Evolutionary conservation across 2,113 vertebrate genomes (phyloP), one percentile per base, ranked within the genome.

Genomic region (Muscicapa adusta): DNA sequence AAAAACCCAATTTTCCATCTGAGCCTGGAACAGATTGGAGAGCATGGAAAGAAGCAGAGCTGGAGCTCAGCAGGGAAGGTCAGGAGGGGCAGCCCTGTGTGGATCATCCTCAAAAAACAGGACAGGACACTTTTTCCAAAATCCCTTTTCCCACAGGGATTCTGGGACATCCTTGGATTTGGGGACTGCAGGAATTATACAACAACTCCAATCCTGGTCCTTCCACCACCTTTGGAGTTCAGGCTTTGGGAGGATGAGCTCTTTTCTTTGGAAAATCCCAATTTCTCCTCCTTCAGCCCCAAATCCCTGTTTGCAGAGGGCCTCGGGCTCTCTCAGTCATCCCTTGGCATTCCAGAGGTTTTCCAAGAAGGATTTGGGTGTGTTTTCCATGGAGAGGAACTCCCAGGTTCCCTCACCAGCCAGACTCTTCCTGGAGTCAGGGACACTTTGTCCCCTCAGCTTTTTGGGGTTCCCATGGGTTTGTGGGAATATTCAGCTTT

Each of bases 1-100:
- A 7, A 75, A 61, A 3, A 0, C 17, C 43, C 6, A 43, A 23
- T 43, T 67, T 61, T 60, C 53, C 53, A 26, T 26, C 62, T 43
- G 43, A 67, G 19, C 42, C 34, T 50, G 82, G 12, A 20, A 31
- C 22, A 29, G 16, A 2, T 10, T 5, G 61, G 53, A 58, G 18
- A 2, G 20, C 10, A 12, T 0, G 5, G 82, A 31, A 58, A 51
- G 43, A 3, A 58, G 31, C 19, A 29, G 34, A 0, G 34, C 71
- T 85, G 61, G 71, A 50, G 1, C 82, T n/a, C 61, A 75, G 61
- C 82, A 66, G 71, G 53, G 51, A 57, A 50, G 61, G 43, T 31
- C 71, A 42, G 36, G 25, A 66, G 25, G 43, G 8, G 29, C 24
- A 74, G 70, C 3, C 50, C 10, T 1, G 42, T 10, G 68, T 5